These are phyloP conservation scores for Beaufortia kweichowensis DNA, from an alignment of 2,113 vertebrate genomes.

Conservation along the genomic window DNA sequence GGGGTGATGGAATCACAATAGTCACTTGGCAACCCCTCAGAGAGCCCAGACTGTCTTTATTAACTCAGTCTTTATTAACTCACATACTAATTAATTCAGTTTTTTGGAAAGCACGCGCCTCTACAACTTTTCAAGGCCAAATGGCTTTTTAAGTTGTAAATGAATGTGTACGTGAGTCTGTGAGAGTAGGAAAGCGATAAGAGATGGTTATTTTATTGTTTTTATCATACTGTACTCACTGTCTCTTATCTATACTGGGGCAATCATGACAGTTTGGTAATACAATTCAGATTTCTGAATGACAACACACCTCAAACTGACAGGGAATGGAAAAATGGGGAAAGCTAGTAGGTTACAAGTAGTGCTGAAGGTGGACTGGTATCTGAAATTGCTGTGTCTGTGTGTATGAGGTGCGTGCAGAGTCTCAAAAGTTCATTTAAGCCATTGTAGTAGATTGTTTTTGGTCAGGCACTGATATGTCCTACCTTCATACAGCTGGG, in stretches of 20 bases:
- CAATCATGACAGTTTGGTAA: slow-evolving; percentile 50
- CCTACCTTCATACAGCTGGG: slow-evolving; percentile 49
- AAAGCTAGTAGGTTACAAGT: slow-evolving; percentile 13
- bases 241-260: slow-evolving; percentile 66
- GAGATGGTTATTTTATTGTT: background rate
- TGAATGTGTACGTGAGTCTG: background rate
- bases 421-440: background rate
- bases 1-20: slow-evolving; percentile 74
- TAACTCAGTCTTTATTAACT: slow-evolving; percentile 22
- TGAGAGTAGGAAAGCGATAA: background rate
- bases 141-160: background rate
- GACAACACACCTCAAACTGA: slow-evolving; percentile 28
- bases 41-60: slow-evolving; percentile 22
- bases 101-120: background rate
- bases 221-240: slow-evolving; percentile 56
- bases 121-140: background rate
- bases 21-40: slow-evolving; percentile 59
- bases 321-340: background rate
- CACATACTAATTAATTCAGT: slow-evolving; percentile 44
- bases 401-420: background rate
- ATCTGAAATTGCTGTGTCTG: too few relatives aligned
- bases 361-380: background rate
- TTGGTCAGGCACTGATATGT: background rate
- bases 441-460: too few relatives aligned
- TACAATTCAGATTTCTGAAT: slow-evolving; percentile 9